A percentile compares a stretch with the other conserved stretches of the same genome.
These are phyloP conservation scores for Spilosoma lubricipeda DNA, from an alignment of 2,888 invertebrate species.

Conservation along the genomic window DNA sequence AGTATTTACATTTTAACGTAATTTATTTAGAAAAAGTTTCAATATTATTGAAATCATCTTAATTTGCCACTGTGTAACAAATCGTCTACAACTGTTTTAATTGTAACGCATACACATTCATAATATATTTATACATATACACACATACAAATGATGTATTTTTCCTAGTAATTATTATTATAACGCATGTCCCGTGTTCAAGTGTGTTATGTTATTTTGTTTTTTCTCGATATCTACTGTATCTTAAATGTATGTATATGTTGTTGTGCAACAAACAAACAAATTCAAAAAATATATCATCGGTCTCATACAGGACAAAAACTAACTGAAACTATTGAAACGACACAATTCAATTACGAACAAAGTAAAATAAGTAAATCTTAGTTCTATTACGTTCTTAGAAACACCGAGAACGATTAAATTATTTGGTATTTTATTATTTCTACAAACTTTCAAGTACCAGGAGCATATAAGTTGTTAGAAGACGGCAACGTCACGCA, in stretches of 20 bases:
- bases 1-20: neutral
- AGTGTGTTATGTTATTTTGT: no score
- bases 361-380: constrained; percentile 10
- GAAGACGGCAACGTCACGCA: constrained; percentile 43
- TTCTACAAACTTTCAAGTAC: constrained; percentile 31
- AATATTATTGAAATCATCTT: neutral
- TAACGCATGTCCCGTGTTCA: no score
- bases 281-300: no score
- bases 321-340: neutral
- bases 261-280: no score
- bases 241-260: no score
- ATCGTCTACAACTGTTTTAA: no score
- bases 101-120: no score
- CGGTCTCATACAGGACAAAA: neutral
- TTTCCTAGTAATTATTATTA: no score
- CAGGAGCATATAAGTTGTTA: constrained; percentile 34
- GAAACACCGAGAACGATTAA: constrained; percentile 17
- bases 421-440: constrained; percentile 18
- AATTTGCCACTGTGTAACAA: no score
- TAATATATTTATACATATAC: no score
- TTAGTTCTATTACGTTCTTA: constrained; percentile 13
- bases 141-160: no score
- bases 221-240: no score
- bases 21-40: neutral
- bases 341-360: constrained; percentile 21